phyloP scores from a whole-genome alignment of 2,113 vertebrate species.

The Gambusia affinis region DNA sequence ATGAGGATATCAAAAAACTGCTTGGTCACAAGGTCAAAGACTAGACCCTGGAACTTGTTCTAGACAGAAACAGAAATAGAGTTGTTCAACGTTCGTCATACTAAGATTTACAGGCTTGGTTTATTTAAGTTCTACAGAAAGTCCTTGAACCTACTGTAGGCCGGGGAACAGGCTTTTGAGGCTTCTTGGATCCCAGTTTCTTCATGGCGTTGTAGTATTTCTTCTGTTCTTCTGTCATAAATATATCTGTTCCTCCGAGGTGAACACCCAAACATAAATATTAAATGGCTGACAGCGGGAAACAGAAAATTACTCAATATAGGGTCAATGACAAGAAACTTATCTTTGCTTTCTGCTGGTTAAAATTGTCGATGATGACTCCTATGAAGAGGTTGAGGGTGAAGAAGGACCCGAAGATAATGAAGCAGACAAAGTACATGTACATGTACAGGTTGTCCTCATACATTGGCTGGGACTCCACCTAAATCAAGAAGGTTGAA shows the following conservation, averaged over 20 bases:
- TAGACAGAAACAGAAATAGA: conserved; percentile 11
- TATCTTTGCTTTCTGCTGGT: conserved; percentile 73
- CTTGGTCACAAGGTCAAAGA: conserved; percentile 90
- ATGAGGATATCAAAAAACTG: conserved; percentile 93
- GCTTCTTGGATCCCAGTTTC: conserved; percentile 94
- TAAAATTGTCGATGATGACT: conserved; percentile 73
- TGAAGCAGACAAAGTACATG: conserved; percentile 72
- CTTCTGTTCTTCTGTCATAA: conserved; percentile 98
- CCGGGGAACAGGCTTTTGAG: conserved; percentile 92
- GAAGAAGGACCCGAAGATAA: conserved; percentile 75
- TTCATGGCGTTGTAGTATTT: conserved; percentile 99
- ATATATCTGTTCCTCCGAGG: conserved; percentile 94
- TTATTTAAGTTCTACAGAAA: neutral
- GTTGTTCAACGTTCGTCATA: neutral
- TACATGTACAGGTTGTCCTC: conserved; percentile 71
- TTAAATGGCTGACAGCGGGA: conserved; percentile 7
- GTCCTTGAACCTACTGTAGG: conserved; percentile 80
- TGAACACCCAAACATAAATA: conserved; percentile 58
- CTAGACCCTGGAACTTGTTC: conserved; percentile 75
- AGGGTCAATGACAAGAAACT: conserved; percentile 23
- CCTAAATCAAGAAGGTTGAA: conserved; percentile 26
- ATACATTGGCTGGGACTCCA: conserved; percentile 60
- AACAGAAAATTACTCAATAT: neutral
- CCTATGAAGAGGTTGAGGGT: conserved; percentile 73
- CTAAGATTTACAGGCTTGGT: neutral